phyloP scores from a whole-genome alignment of 2,888 invertebrate genomes.

The Diaperis boleti region DNA sequence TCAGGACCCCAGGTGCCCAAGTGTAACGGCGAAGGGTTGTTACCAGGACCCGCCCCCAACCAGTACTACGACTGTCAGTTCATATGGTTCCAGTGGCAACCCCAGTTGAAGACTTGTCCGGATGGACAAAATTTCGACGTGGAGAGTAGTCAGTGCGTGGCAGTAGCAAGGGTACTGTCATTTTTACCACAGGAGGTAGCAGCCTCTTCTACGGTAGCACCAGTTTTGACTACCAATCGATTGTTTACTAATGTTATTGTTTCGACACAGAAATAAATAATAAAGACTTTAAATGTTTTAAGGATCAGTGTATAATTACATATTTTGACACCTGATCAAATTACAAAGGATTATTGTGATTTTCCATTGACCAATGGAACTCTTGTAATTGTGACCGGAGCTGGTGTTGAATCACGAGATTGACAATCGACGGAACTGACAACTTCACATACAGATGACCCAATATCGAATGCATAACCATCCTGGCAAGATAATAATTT shows the following conservation, averaged over 20 bases:
- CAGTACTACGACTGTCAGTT: slow-evolving; percentile 17
- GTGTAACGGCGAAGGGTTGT: slow-evolving; percentile 8
- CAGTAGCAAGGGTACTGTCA: no score
- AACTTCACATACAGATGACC: not conserved
- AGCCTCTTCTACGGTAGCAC: no score
- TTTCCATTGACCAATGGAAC: no score
- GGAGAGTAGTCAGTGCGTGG: not conserved
- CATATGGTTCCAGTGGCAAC: slow-evolving; percentile 9
- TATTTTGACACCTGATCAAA: no score
- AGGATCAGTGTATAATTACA: no score
- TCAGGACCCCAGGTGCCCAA: no score
- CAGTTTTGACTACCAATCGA: no score
- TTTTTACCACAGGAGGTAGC: no score
- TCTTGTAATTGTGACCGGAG: not conserved
- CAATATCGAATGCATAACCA: slow-evolving; percentile 16
- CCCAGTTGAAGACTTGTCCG: slow-evolving; percentile 4
- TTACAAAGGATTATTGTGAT: no score
- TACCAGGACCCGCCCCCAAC: not conserved
- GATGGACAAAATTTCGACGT: slow-evolving; percentile 13
- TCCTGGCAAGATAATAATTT: not conserved
- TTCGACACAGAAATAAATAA: no score
- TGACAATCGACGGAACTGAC: not conserved
- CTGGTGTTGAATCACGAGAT: not conserved
- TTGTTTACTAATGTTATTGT: no score
- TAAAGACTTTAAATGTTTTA: no score